Evolutionary conservation across 2,888 invertebrate species (phyloP), one percentile per base, ranked within the genome.

Genomic region (Callyntrura guangdongensis): DNA sequence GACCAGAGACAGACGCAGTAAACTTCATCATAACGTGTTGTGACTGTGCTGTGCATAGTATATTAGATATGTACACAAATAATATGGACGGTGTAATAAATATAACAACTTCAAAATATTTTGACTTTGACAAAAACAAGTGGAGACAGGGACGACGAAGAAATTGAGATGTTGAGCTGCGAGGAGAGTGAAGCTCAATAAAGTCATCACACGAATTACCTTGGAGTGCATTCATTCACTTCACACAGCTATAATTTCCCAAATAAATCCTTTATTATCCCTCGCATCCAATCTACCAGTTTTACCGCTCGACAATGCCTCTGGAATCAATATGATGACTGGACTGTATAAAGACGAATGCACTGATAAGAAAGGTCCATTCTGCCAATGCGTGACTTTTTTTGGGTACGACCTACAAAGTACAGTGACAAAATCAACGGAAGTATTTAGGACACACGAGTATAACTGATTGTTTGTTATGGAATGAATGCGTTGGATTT

Each of bases 41-140:
- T 53, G 11, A 53, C 8, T 9, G 1, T 36, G 14, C n/a, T n/a
- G n/a, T n/a, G n/a, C n/a, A n/a, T n/a, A 20, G 74, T 47, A 47
- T 77, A 49, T 1, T 14, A 47, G 61, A 27, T 45, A 69, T 49
- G 14, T 27, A 36, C 36, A 6, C 36, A 36, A 36, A 36, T 36
- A 36, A 36, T 36, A 36, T 36, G 36, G 47, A 14, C 20, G 22
- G 49, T 2, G 45, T 45, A 25, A 79, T 69, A 72, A 85, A 67
- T 74, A 53, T 27, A 85, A 47, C 85, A 84, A 79, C 79, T 85
- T 85, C 85, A 72, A 85, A 85, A 85, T 85, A 85, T 85, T 85
- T 85, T 72, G 82, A 82, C 61, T 85, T 84, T 72, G 82, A 82
- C 61, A 82, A 64, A 79, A 79, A 56, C 79, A 59, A 59, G 59